Conservation (phyloP, 2,797 vertebrate genomes). For the Mormyrus proboscirostris region DNA sequence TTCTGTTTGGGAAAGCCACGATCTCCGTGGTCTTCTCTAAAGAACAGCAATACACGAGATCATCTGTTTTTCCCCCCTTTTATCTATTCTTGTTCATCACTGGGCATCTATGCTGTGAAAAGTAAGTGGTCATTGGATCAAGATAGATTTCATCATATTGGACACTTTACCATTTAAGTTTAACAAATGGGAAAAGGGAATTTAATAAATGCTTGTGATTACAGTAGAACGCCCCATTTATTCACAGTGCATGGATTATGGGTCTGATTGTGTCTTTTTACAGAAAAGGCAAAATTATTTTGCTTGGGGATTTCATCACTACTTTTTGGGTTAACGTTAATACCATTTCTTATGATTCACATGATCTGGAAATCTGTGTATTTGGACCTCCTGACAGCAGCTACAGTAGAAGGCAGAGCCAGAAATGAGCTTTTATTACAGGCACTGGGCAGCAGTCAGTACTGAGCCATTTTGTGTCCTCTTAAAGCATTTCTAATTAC, state of each 20-base stretch:
- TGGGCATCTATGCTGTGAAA: neutral
- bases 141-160: neutral
- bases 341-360: conserved; percentile 17
- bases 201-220: neutral
- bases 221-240: neutral
- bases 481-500: neutral
- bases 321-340: conserved; percentile 7
- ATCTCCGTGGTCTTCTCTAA: neutral
- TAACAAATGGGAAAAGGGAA: neutral
- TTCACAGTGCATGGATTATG: neutral
- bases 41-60: neutral
- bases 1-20: conserved; percentile 51
- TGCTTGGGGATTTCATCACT: conserved; percentile 15
- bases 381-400: neutral
- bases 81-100: neutral
- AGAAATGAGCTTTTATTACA: conserved; percentile 33
- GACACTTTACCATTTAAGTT: neutral
- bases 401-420: neutral
- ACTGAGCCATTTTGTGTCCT: neutral
- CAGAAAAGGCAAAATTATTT: conserved; percentile 2
- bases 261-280: neutral
- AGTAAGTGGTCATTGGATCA: neutral
- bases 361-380: conserved; percentile 32
- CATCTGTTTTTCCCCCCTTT: neutral
- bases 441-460: neutral